A percentile compares a stretch with the other conserved stretches of the same genome.
Evolutionary conservation across 1,140 invertebrate genomes (phyloP).

Genomic region (Drosophila orena): DNA sequence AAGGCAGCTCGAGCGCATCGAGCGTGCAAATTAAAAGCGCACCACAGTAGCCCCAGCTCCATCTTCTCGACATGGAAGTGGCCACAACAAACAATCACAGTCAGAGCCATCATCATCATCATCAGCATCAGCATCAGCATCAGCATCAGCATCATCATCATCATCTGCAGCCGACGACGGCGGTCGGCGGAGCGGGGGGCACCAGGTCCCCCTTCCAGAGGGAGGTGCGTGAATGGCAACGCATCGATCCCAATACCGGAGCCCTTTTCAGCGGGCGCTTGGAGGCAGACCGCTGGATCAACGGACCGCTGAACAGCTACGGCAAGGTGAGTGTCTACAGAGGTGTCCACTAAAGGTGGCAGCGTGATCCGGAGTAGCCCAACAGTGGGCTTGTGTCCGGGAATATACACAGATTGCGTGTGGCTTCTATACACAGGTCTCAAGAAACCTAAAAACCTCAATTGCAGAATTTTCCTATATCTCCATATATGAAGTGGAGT

Average conservation of each 20-base stretch:
- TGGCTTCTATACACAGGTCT: no score
- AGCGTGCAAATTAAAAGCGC: constrained; percentile 83
- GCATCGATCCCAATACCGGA: constrained; percentile 84
- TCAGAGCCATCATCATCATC: constrained; percentile 70
- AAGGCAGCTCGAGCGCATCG: constrained; percentile 68
- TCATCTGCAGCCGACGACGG: constrained; percentile 49
- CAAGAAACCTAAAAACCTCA: neutral
- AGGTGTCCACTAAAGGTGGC: constrained; percentile 5
- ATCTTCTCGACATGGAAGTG: constrained; percentile 72
- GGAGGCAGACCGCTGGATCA: constrained; percentile 85
- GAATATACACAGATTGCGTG: no score
- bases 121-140: constrained; percentile 48
- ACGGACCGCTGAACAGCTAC: constrained; percentile 83
- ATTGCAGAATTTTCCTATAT: no score
- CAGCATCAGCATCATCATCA: constrained; percentile 55
- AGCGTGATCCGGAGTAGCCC: constrained; percentile 14
- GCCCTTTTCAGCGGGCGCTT: constrained; percentile 82
- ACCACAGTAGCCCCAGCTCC: constrained; percentile 65
- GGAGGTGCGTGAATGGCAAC: constrained; percentile 85
- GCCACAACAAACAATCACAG: constrained; percentile 82
- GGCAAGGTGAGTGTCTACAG: constrained; percentile 75
- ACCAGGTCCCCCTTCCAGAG: constrained; percentile 81
- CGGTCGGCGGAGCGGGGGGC: constrained; percentile 10
- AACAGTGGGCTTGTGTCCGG: neutral
- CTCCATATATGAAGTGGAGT: no score